A percentile compares a stretch with the other conserved stretches of the same genome.
phyloP scores from a whole-genome alignment of 1,140 invertebrate species.

The Probaryconus sp. region DNA sequence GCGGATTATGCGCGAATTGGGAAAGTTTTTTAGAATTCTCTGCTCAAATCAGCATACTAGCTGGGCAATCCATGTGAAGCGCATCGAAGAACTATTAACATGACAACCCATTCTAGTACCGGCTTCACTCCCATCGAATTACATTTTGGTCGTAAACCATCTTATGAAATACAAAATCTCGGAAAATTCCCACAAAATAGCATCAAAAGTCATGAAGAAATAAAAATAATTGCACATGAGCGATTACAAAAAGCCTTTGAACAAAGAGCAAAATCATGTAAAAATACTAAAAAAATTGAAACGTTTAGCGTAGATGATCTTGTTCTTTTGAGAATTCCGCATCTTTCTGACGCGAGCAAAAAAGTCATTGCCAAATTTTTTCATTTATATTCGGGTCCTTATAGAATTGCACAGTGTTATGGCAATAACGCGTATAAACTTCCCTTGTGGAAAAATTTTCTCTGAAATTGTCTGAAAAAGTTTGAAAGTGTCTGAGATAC shows the following conservation, averaged over 20 bases:
- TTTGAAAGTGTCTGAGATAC: no score
- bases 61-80: background rate
- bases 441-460: no score
- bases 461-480: no score
- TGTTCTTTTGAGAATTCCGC: background rate
- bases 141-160: background rate
- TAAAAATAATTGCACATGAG: background rate
- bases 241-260: background rate
- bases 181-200: background rate
- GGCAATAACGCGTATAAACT: no score
- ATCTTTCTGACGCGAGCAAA: background rate
- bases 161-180: background rate
- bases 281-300: no score
- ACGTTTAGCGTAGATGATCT: background rate
- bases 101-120: background rate
- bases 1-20: no score
- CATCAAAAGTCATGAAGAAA: background rate
- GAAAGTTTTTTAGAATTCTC: no score
- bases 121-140: background rate
- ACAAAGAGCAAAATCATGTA: background rate
- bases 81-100: background rate
- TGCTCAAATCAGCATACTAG: constrained; percentile 5
- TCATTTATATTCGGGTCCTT: background rate
- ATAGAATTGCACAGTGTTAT: no score
- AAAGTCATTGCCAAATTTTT: no score